phyloP scores from a whole-genome alignment of 2,113 vertebrate species.

The Proterorhinus semilunaris region DNA sequence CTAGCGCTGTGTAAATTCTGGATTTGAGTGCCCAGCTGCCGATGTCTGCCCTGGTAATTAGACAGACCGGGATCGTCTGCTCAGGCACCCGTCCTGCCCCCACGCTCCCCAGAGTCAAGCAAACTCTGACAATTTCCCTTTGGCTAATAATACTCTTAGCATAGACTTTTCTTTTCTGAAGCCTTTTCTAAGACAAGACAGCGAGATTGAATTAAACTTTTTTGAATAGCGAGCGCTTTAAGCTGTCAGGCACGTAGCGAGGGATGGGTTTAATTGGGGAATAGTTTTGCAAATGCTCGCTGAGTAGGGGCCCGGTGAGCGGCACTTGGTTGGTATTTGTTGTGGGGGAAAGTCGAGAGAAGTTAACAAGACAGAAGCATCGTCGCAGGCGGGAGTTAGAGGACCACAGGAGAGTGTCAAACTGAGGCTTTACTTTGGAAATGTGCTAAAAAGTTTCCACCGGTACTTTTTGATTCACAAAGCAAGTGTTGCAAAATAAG shows the following conservation, averaged over 20 bases:
- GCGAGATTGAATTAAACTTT: neutral
- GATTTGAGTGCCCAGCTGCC: neutral
- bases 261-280: neutral
- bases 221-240: neutral
- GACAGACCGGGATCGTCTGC: neutral
- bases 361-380: neutral
- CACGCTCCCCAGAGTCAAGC: neutral
- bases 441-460: neutral
- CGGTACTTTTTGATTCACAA: neutral
- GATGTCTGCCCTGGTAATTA: conserved; percentile 5
- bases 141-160: conserved; percentile 1
- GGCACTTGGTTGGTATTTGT: neutral
- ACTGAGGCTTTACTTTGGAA: neutral
- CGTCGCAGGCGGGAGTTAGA: neutral
- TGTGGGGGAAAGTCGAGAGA: neutral
- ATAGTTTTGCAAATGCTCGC: neutral
- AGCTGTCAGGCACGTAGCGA: neutral
- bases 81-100: conserved; percentile 7
- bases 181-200: neutral
- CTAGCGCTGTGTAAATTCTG: neutral
- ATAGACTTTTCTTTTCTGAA: neutral
- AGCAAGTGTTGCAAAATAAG: neutral
- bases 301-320: neutral
- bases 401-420: neutral
- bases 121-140: conserved; percentile 1